Evolutionary conservation across 2,797 vertebrate species (phyloP), one percentile per base, ranked within the genome.

Genomic region (Enteromius afrohamiltoni): DNA sequence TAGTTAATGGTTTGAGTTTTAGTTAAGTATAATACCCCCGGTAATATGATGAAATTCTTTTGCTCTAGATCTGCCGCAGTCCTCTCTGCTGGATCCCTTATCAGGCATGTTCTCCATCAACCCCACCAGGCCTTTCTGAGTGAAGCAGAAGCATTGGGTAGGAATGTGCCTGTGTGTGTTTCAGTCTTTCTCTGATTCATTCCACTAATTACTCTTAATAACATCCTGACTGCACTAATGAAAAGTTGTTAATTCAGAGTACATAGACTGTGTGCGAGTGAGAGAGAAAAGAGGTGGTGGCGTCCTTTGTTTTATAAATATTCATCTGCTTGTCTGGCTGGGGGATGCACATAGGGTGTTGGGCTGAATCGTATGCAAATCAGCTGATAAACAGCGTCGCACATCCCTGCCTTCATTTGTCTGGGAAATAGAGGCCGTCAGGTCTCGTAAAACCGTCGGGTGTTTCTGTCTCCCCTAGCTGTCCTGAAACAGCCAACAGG

Each of bases 181-280:
- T 47, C 23, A 60, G 62, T 88, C 58, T 86, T 83, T 62, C 75
- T 71, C 84, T 67, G 87, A 84, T 86, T 89, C 80, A 47, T 77
- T 83, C 79, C 86, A 85, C 87, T 90, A 90, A 91, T 92, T 89
- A 90, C 60, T 87, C 79, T 87, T 89, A 91, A 92, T 91, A 88
- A 89, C 83, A 90, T 77, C 83, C 49, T 79, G 21, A 81, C 83
- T 85, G 86, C 84, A 88, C 85, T 88, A 85, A 90, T 89, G 88
- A 88, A 74, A 88, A 88, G 16, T 42, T 75, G 21, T 7, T 70
- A 60, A 76, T 53, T 51, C 19, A 49, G 49, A 85, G 34, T 82
- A 82, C 65, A 76, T 29, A 37, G 45, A 77, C 55, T 76, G 69
- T 65, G 51, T 71, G 26, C 55, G 16, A 53, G 40, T 71, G 79